Evolutionary conservation across 1,140 invertebrate genomes (phyloP).

Genomic region (Samia ricini): DNA sequence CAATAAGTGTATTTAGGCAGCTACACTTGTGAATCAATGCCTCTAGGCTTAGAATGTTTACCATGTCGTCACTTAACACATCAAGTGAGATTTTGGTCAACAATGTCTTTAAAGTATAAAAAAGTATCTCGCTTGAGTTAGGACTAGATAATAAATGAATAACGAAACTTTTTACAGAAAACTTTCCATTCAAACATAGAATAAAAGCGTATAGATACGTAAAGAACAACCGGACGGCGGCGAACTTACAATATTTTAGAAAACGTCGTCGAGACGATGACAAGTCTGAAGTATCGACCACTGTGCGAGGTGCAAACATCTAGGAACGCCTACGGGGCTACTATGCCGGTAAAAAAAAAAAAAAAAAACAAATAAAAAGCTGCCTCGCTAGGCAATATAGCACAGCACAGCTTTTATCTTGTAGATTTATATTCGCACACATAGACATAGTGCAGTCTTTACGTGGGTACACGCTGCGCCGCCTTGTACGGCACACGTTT

Average conservation of each 20-base stretch:
- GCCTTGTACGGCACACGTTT: constrained; percentile 9
- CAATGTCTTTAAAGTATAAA: no score
- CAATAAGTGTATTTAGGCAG: no score
- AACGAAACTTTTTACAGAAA: not conserved
- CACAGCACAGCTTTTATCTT: constrained; percentile 74
- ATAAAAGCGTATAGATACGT: not conserved
- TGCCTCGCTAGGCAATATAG: constrained; percentile 58
- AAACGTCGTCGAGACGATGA: constrained; percentile 65
- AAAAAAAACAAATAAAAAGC: constrained; percentile 55
- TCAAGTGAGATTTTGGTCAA: no score
- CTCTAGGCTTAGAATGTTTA: no score
- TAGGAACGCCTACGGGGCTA: constrained; percentile 67
- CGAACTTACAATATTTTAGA: constrained; percentile 45
- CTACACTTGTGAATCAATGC: no score
- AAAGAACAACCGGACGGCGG: not conserved
- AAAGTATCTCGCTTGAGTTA: no score
- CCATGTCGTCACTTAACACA: no score
- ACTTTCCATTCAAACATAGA: not conserved
- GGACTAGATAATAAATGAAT: no score
- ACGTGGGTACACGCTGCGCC: constrained; percentile 13
- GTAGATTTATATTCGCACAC: constrained; percentile 67
- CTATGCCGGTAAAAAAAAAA: constrained; percentile 57
- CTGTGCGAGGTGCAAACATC: constrained; percentile 73
- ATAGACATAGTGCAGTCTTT: constrained; percentile 17
- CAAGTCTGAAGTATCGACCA: constrained; percentile 71